phyloP scores from a whole-genome alignment of 2,113 vertebrate species.

The Pardalotus punctatus region DNA sequence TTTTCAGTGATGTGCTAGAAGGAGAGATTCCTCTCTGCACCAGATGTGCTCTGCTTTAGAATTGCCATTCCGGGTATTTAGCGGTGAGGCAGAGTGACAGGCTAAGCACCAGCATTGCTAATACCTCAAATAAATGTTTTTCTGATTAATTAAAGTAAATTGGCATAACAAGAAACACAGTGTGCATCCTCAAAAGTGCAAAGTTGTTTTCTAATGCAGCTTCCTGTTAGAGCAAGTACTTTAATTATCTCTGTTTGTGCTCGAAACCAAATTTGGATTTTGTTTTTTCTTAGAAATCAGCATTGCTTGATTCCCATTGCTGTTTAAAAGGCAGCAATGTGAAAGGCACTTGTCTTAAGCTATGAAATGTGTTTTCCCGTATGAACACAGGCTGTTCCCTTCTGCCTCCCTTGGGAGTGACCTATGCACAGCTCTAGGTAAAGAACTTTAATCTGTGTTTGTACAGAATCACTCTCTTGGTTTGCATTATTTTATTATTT shows the following conservation, averaged over 20 bases:
- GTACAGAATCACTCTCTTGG: background rate
- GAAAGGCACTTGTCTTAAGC: background rate
- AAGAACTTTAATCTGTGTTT: constrained; percentile 31
- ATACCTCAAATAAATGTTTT: constrained; percentile 54
- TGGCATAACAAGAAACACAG: constrained; percentile 38
- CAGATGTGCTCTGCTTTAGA: background rate
- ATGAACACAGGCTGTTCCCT: background rate
- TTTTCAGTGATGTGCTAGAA: background rate
- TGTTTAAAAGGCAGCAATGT: background rate
- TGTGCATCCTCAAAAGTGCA: background rate
- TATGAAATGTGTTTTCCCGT: background rate
- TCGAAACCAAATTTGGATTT: background rate
- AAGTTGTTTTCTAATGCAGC: constrained; percentile 36
- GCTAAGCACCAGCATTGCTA: background rate
- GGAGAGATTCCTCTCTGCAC: background rate
- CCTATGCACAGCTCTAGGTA: background rate
- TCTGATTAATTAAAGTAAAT: constrained; percentile 61
- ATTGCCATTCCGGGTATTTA: background rate
- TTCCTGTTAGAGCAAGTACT: constrained; percentile 31
- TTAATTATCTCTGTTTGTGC: constrained; percentile 58
- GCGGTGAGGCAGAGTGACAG: background rate
- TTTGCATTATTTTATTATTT: constrained; percentile 28
- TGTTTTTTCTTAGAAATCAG: constrained; percentile 26
- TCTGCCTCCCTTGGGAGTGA: background rate
- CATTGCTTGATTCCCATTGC: background rate